Base-by-base conservation (phyloP, 2,113 vertebrate species). In the Hyperoodon ampullatus region DNA sequence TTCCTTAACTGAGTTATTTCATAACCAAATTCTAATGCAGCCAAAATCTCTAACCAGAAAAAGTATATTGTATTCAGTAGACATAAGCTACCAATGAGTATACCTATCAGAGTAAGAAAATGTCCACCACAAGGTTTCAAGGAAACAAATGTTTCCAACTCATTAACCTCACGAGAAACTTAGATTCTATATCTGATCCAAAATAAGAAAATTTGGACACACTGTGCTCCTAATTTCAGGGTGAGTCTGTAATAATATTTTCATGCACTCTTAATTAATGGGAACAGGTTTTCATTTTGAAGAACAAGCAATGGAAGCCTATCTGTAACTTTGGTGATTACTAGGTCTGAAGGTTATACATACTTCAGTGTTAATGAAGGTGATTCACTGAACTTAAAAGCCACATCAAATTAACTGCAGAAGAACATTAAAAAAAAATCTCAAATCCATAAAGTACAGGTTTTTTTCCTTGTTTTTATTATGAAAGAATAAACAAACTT, bases 191-290 rank as follows among this genome's bases (percentile, higher is more conserved):
- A 65, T 82, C 7, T 78, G 83, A 84, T 85, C 8, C 74, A 24
- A 94, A 93, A 63, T n/a, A 83, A 71, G 35, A 92, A 88, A 47
- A 47, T 90, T 74, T 93, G 60, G 70, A 75, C 15, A 70, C 9
- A 65, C 23, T 42, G 75, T 92, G 53, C 28, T 93, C 19, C 35
- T 85, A 78, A 93, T 91, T 90, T 94, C 81, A 90, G 92, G 78
- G 74, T 81, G 75, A 72, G 44, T 53, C 55, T 71, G 9, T 55
- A 78, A 58, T 68, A 53, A 50, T 84, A 65, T 68, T 93, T 68
- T 72, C 97, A 97, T 93, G 95, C 97, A 93, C 35, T 47, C 3
- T 88, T 92, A 42, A 90, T 66, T 83, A 86, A 44, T 28, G 26
- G 30, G 55, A 90, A 28, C 24, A 44, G 23, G 12, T 58, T 39